A percentile compares a stretch with the other conserved stretches of the same genome.
Conservation (phyloP, 2,113 vertebrate species). For the Lanius collurio region DNA sequence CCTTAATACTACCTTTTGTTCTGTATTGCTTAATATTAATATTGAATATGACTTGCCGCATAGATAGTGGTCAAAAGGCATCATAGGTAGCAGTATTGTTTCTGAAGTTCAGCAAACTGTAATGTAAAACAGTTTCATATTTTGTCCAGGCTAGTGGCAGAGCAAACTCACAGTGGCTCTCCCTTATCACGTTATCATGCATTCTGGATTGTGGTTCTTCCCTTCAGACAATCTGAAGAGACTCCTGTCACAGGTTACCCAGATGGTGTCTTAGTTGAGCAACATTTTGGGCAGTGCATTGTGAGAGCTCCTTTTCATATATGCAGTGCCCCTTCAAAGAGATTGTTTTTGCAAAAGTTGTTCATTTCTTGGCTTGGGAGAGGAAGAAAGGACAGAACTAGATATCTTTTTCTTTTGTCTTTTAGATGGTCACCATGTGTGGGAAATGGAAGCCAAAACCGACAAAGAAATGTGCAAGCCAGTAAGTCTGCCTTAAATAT, state of each 20-base stretch:
- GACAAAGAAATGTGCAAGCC: conserved; percentile 93
- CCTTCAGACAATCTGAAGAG: neutral
- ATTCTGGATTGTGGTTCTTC: neutral
- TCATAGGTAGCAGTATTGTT: neutral
- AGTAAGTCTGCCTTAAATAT: conserved; percentile 81
- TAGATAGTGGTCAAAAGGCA: neutral
- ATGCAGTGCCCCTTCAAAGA: neutral
- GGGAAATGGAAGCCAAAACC: conserved; percentile 96
- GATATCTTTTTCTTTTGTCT: conserved; percentile 57
- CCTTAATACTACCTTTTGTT: neutral
- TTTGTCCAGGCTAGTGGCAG: neutral
- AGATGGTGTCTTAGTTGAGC: neutral
- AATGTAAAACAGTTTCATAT: neutral
- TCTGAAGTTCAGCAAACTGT: neutral
- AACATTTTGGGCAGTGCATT: accelerated
- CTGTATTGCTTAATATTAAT: neutral
- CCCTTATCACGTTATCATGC: accelerated
- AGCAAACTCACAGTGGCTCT: neutral
- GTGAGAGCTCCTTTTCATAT: neutral
- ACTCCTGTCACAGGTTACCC: neutral
- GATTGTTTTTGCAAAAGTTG: neutral
- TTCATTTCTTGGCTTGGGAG: neutral
- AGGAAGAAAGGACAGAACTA: neutral
- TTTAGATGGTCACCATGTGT: conserved; percentile 96
- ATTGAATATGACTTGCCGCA: neutral